Conservation (phyloP, 2,888 invertebrate species). For the Metallyticus violacea region DNA sequence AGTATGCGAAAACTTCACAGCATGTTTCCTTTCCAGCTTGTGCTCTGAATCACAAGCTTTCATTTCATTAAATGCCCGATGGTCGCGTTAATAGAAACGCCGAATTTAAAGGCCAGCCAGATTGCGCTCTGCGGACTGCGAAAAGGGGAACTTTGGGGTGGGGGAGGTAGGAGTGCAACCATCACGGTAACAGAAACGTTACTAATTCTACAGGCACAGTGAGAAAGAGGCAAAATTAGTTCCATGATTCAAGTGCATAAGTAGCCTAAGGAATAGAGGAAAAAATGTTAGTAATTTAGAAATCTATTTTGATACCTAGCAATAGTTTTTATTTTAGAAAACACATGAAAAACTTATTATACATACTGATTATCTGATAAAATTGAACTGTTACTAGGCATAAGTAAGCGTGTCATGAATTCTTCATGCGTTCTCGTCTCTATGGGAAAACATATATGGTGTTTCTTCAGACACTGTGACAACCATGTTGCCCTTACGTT, state of each 20-base stretch:
- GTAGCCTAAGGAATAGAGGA: background rate
- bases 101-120: background rate
- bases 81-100: background rate
- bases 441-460: too few relatives aligned
- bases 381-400: too few relatives aligned
- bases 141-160: background rate
- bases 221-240: background rate
- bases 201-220: background rate
- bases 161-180: background rate
- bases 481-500: too few relatives aligned
- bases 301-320: too few relatives aligned
- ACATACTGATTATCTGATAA: too few relatives aligned
- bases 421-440: too few relatives aligned
- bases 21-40: background rate
- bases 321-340: too few relatives aligned
- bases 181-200: background rate
- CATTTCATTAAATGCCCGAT: background rate
- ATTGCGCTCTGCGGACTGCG: background rate
- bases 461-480: too few relatives aligned
- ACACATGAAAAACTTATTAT: too few relatives aligned
- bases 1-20: background rate
- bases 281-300: too few relatives aligned
- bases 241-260: background rate
- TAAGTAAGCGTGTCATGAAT: too few relatives aligned
- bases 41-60: background rate